Evolutionary conservation across 2,113 vertebrate species (phyloP), one percentile per base, ranked within the genome.

Genomic region (Chaetops frenatus): DNA sequence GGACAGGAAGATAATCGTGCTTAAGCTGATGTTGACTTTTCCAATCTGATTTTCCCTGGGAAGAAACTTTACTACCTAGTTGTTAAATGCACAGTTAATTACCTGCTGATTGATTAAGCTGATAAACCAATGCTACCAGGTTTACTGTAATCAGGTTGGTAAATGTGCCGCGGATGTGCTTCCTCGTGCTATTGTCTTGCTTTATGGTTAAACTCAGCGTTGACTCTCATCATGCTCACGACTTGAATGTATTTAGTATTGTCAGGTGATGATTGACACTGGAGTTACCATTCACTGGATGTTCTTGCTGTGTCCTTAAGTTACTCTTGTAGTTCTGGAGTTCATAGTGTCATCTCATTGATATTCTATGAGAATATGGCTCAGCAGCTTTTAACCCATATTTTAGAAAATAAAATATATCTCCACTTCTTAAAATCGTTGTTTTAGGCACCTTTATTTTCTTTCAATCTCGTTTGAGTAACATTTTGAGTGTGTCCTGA

Each of bases 21-120:
- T 90, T 96, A 96, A 97, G 90, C 92, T 97, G 86, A 64, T 88
- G 93, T 84, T 96, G 93, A 96, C 94, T 96, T 96, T 92, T 95
- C 48, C 91, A 94, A 94, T 94, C 91, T 94, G 79, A 91, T 96
- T 95, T 97, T 96, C 91, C 12, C 81, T 60, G 56, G 33, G 73
- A 93, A 89, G 73, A 94, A 96, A 95, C 93, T 94, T 94, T 86
- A 77, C 92, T 92, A 86, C 73, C 82, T 84, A 22, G 76, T 65
- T 74, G 90, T 72, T 91, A 73, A 96, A 87, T 62, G 85, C 89
- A 51, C 79, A 36, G 89, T 84, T 97, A 96, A 95, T 96, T 88
- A 90, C 86, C 44, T 79, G 53, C 48, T 95, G 95, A 90, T 95
- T 92, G 76, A 72, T 96, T 94, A 95, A 96, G 90, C 65, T 91